A percentile compares a stretch with the other conserved stretches of the same genome.
These are phyloP conservation scores for Calameuta filiformis DNA, from an alignment of 2,888 invertebrate genomes.

Conservation along the genomic window DNA sequence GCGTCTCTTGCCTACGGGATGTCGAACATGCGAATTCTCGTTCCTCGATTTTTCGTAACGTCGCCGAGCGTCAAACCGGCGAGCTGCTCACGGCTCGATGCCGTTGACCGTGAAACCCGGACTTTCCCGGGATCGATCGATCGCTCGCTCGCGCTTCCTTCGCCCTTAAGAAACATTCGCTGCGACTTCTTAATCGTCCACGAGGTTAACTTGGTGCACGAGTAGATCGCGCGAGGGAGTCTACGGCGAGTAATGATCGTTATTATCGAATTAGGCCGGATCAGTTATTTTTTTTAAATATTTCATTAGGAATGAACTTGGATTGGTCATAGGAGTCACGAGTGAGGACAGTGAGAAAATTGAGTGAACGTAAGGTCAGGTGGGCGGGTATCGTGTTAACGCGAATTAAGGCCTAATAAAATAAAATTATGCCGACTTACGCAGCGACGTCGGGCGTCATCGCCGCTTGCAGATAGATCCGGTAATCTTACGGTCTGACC, in stretches of 20 bases:
- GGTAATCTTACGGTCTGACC: conserved; percentile 11
- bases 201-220: background rate
- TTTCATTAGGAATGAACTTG: background rate
- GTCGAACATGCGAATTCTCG: background rate
- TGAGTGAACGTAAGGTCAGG: conserved; percentile 8
- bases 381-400: conserved; percentile 53
- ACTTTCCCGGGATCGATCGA: background rate
- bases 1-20: background rate
- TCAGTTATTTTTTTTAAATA: background rate
- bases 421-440: conserved; percentile 44
- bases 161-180: background rate
- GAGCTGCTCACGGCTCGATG: background rate
- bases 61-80: background rate
- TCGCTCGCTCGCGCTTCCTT: background rate
- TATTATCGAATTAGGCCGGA: background rate
- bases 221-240: background rate
- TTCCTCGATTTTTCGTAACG: background rate
- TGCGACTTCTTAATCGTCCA: background rate
- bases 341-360: background rate
- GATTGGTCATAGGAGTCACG: background rate
- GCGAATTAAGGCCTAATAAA: conserved; percentile 53
- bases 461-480: conserved; percentile 9
- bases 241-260: background rate
- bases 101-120: background rate
- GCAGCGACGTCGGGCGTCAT: conserved; percentile 15